Evolutionary conservation across 2,113 vertebrate species (phyloP).

Genomic region (human): DNA sequence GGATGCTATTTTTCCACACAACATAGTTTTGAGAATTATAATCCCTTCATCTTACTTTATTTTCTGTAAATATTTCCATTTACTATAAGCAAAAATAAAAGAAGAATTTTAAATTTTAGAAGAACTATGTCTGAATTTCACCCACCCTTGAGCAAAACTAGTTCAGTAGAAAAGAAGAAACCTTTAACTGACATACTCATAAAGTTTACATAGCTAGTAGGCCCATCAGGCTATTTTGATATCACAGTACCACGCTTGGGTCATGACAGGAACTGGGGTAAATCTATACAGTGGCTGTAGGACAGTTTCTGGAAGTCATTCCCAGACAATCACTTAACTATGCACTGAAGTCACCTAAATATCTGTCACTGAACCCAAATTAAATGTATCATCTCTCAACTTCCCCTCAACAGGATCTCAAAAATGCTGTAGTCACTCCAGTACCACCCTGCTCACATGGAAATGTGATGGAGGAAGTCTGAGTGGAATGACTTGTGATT

Average conservation of each 20-base stretch:
- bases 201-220: neutral
- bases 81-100: neutral
- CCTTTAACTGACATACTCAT: neutral
- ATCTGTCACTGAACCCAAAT: neutral
- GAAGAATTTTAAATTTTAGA: neutral
- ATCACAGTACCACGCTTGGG: rapidly evolving
- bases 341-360: neutral
- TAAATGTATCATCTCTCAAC: neutral
- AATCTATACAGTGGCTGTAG: too few species aligned
- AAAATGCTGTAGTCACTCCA: neutral
- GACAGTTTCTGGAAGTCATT: neutral
- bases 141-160: neutral
- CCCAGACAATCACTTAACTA: neutral
- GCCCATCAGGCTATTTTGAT: neutral
- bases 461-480: slow-evolving; percentile 4
- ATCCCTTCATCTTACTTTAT: neutral
- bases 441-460: neutral
- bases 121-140: neutral
- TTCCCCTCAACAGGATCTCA: neutral
- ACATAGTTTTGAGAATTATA: neutral
- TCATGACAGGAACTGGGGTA: neutral
- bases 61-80: neutral
- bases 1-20: neutral
- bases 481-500: neutral
- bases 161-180: neutral